Evolutionary conservation across 2,888 invertebrate genomes (phyloP), one percentile per base, ranked within the genome.

Genomic region (Steinernema scapterisci): DNA sequence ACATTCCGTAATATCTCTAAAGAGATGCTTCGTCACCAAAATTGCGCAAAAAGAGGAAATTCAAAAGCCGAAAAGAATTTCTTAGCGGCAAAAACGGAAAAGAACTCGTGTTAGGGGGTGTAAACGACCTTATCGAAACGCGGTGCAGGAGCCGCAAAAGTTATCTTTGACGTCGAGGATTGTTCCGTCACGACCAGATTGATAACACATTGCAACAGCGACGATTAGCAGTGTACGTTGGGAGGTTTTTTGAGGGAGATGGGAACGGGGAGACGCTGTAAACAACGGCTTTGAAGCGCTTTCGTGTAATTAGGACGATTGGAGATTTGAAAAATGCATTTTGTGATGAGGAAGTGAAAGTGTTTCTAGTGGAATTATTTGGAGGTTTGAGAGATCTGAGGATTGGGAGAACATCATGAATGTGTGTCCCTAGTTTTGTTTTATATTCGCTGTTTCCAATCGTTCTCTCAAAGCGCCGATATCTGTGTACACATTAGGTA

Each of bases 201-300:
- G 63, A 63, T 63, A 63, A 63, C 63, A 25, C 31, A 31, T 31
- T 63, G 63, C 63, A 63, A 63, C 63, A 63, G 23, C 25, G 25
- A 2, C 21, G 54, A 54, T 54, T 54, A 54, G 16, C 63, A 31
- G 31, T 63, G 63, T 63, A 63, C 23, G 38, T 38, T 31, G 11
- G 31, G 63, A 27, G 19, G 21, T 63, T 63, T 54, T 54, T 48
- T 48, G n/a, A 16, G 9, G 38, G 38, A 38, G 13, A 48, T 3
- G 5, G 48, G 19, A 48, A 48, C 48, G n/a, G 48, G n/a, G 13
- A n/a, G n/a, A 48, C 16, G 19, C 5, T 48, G 48, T 48, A 48
- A 48, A 48, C 48, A 48, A 48, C 48, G 48, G 48, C 5, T 48
- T 48, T 19, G 13, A 48, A 48, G 13, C 48, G 3, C 13, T 16